phyloP scores from a whole-genome alignment of 2,797 vertebrate genomes.

The Buceros bicornis region DNA sequence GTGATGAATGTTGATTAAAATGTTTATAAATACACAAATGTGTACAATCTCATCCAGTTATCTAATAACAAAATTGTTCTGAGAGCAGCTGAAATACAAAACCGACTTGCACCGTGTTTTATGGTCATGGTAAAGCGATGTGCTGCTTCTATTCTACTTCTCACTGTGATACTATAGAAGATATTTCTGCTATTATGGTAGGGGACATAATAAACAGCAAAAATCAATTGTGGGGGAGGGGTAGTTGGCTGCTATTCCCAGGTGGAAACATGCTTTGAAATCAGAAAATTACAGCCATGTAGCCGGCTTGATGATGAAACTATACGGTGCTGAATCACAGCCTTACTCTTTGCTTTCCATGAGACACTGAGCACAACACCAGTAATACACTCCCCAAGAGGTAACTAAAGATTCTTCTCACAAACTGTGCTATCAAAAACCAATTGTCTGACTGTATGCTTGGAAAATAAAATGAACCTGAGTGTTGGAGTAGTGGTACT shows the following conservation, averaged over 20 bases:
- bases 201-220: slow-evolving; percentile 22
- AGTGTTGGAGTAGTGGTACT: background rate
- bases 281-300: slow-evolving; percentile 58
- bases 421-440: slow-evolving; percentile 55
- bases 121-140: background rate
- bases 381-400: slow-evolving; percentile 26
- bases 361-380: background rate
- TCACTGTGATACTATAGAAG: background rate
- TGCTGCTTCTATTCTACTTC: background rate
- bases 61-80: background rate
- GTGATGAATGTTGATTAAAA: background rate
- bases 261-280: slow-evolving; percentile 28
- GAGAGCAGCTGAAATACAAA: background rate
- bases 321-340: background rate
- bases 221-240: slow-evolving; percentile 51
- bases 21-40: background rate
- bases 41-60: background rate
- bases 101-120: background rate
- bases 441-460: slow-evolving; percentile 47
- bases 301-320: slow-evolving; percentile 13
- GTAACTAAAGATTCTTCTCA: slow-evolving; percentile 60
- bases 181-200: slow-evolving; percentile 11
- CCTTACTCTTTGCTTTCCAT: slow-evolving; percentile 14
- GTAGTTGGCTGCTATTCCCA: background rate
- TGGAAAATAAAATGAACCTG: slow-evolving; percentile 63